Base-by-base conservation (phyloP, 2,888 invertebrate genomes). In the Heteropelma amictum region DNA sequence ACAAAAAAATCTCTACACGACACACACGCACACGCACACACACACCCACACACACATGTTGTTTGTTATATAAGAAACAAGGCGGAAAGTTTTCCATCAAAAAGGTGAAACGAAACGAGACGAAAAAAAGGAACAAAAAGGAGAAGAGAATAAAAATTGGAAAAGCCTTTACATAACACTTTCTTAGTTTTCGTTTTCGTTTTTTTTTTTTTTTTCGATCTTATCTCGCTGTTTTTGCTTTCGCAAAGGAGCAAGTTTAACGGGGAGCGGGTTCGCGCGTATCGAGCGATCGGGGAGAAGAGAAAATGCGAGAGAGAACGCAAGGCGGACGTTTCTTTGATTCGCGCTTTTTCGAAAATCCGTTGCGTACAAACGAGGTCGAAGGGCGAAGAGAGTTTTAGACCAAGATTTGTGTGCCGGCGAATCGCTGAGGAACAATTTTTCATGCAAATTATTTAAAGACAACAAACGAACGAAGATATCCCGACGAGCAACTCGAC, bases 61-160 rank as follows among this genome's bases (percentile, higher is more conserved):
- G 85, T 86, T 87, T 86, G 85, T 86, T 87, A 86, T 85, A 86
- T 83, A 84, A 83, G 82, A 85, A 79, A 83, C 83, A 82, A 82
- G 84, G 84, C 83, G 83, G 84, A 81, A 82, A 85, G 78, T 86
- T 86, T 85, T 84, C 84, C 85, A 82, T 78, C 81, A 82, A 84
- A 23, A 53, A 30, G 64, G 84, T 86, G 87, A 84, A 87, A 85
- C 83, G 84, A 85, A 81, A 84, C 72, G 80, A 86, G 38, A 33
- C 8, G 42, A 38, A 38, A 28, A 60, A 47, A 8, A 47, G 23
- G 17, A n/a, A 40, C 58, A 17, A 56, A 83, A 83, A 82, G 83
- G 75, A 85, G 86, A 83, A 83, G 82, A 83, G 73, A 86, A 87
- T 85, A 85, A 84, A 85, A 83, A 83, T 84, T 86, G 81, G 81